phyloP scores from a whole-genome alignment of 2,888 invertebrate genomes.

The Cotesia congregata region DNA sequence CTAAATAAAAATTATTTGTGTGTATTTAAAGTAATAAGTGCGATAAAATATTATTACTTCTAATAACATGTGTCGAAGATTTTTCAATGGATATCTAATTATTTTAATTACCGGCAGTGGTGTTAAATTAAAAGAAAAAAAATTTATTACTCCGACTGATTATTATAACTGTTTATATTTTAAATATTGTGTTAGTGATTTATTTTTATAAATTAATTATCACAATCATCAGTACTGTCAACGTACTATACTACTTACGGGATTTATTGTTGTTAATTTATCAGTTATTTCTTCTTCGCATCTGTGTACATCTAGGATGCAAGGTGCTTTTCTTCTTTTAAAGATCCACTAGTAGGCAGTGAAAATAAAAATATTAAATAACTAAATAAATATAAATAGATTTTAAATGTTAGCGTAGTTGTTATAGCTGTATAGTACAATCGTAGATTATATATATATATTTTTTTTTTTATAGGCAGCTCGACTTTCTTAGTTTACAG shows the following conservation, averaged over 20 bases:
- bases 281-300: neutral
- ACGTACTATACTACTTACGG: too few species aligned
- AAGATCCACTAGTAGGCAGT: constrained; percentile 24
- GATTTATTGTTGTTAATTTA: neutral
- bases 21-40: neutral
- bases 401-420: neutral
- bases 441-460: neutral
- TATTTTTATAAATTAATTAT: neutral
- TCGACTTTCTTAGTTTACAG: neutral
- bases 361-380: neutral
- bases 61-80: neutral
- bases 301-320: constrained; percentile 20
- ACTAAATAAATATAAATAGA: constrained; percentile 27
- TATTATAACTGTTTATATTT: neutral
- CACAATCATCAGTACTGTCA: too few species aligned
- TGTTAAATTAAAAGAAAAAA: neutral
- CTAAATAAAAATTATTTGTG: neutral
- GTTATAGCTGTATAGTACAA: neutral
- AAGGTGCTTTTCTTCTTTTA: constrained; percentile 25
- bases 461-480: neutral
- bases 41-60: too few species aligned
- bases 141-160: neutral
- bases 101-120: neutral
- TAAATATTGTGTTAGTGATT: neutral
- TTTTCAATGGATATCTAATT: neutral